These are phyloP conservation scores for Trachelus iudaicus DNA, from an alignment of 2,888 invertebrate species.

Conservation along the genomic window DNA sequence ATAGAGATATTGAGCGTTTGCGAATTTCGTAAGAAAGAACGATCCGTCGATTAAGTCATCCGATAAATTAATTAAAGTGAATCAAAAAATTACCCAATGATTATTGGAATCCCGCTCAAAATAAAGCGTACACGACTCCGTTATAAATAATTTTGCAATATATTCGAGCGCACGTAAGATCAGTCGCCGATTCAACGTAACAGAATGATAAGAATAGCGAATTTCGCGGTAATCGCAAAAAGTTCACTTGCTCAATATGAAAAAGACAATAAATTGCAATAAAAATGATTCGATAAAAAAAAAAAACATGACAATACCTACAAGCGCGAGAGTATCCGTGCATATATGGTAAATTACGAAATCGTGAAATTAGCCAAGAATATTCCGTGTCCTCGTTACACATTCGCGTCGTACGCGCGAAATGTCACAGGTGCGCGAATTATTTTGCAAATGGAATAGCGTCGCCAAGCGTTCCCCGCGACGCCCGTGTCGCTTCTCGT, in stretches of 20 bases:
- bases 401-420: neutral
- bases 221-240: neutral
- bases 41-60: no score
- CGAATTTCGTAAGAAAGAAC: no score
- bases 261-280: neutral
- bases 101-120: no score
- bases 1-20: neutral
- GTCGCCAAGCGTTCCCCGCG: neutral
- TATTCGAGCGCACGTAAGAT: no score
- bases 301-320: neutral
- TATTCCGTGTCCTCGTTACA: constrained; percentile 2
- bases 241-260: neutral
- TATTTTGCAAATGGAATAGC: neutral
- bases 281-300: neutral
- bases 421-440: constrained; percentile 1
- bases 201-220: neutral
- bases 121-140: no score
- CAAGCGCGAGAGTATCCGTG: neutral
- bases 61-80: no score
- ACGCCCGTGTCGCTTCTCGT: neutral
- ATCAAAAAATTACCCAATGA: no score
- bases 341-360: neutral
- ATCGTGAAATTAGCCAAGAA: neutral
- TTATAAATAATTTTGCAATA: no score
- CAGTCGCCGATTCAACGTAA: no score